Evolutionary conservation across 2,113 vertebrate genomes (phyloP), one percentile per base, ranked within the genome.

Genomic region (Pleuronectes platessa): DNA sequence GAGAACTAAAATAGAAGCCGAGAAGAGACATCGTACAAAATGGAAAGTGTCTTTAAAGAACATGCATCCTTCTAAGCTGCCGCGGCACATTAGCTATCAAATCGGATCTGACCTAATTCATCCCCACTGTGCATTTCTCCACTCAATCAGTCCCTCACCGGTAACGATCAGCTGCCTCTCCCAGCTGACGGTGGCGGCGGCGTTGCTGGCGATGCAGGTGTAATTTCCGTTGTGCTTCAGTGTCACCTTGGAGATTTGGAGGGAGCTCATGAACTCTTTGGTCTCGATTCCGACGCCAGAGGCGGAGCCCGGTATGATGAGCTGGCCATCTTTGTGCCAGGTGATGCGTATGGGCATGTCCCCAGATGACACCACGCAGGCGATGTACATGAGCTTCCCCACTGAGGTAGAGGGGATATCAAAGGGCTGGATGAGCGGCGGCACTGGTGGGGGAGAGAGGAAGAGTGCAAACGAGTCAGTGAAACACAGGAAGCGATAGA

Each of bases 291-390:
- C 97, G 85, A 99, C 96, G 1, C 98, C 98, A 0, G 98, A 96
- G 85, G 97, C 96, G 10, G 89, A 92, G 75, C 92, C 92, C 0
- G 97, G 97, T 83, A 99, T 93, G 76, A 99, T 99, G 90, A 97
- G 96, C 86, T 99, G 98, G 8, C 98, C 98, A 0, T 99, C 98
- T 92, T 99, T 99, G 90, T 97, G 95, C 98, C 98, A 99, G 76
- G 98, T 99, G 94, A 99, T 99, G 84, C 97, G 97, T 92, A 99
- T 99, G 86, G 98, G 98, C 97, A 98, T 98, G 94, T 99, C 98
- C 58, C 98, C 98, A 0, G 98, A 99, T 64, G 97, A 98, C 81
- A 99, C 97, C 94, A 99, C 98, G 0, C 98, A 99, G 76, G 98
- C 98, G 71, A 99, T 98, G 93, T 99, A 99, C 92, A 99, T 97